Evolutionary conservation across 2,113 vertebrate species (phyloP), one percentile per base, ranked within the genome.

Genomic region (Gymnocephalus cernua): DNA sequence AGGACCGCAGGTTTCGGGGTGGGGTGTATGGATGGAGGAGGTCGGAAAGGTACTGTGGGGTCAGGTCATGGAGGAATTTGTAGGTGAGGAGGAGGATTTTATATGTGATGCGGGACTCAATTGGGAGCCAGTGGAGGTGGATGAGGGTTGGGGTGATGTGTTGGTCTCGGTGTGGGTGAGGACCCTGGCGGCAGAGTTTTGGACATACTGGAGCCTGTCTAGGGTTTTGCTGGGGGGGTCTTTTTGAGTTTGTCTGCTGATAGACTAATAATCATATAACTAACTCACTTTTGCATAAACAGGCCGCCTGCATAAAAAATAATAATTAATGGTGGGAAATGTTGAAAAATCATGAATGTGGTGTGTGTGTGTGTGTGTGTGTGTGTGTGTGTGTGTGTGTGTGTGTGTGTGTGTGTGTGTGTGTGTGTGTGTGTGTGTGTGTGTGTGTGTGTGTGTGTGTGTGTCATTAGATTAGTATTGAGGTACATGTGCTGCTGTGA

Each of bases 401-500:
- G 14, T 51, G 32, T 6, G 14, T 47, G 54, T 25, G 23, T 23
- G 16, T n/a, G 67, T 27, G 14, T 32, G 25, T 10, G 14, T 21
- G 54, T 27, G 54, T 15, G 18, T 41, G 67, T n/a, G 14, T 51
- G 32, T 15, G 35, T 23, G 38, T 16, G 3, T 45, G 41, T 10
- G 62, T 64, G 35, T 7, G n/a, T 9, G 19, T 54, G n/a, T 61
- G 14, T 41, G 41, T 27, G 23, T 35, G 19, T 61, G 21, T 56
- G 54, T n/a, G 66, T 61, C 51, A 53, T 18, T 14, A n/a, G 1
- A 29, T 32, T 2, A 62, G 14, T 25, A 78, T 50, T 56, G 14
- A 57, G 51, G 32, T 67, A 54, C 84, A 67, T 58, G 66, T 19
- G 50, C 56, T 76, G 79, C 71, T 78, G 61, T 85, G 79, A 75